Evolutionary conservation across 2,888 invertebrate species (phyloP).

Genomic region (Dolomedes plantarius): DNA sequence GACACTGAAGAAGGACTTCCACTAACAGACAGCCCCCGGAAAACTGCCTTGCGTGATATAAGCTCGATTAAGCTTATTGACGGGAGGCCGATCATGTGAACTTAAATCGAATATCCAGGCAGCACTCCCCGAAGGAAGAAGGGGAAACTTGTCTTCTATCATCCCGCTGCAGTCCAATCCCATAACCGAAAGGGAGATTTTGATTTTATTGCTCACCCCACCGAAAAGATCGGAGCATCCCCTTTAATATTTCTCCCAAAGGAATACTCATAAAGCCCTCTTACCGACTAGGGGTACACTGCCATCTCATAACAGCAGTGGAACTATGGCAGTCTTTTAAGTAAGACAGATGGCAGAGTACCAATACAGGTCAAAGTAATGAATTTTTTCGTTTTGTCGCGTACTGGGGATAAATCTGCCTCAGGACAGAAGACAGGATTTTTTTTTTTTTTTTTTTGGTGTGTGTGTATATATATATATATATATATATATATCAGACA

Average conservation of each 20-base stretch:
- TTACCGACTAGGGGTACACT: neutral
- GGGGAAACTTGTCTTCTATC: neutral
- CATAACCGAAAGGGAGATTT: neutral
- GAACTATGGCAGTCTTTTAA: neutral
- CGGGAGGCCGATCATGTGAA: neutral
- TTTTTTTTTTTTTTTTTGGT: no score
- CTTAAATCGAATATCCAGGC: neutral
- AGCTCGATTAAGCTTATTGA: neutral
- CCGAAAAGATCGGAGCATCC: neutral
- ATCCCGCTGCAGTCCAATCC: neutral
- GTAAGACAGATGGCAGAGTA: neutral
- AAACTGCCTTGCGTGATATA: neutral
- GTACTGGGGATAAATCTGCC: no score
- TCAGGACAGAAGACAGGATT: no score
- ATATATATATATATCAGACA: no score
- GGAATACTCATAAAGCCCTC: neutral
- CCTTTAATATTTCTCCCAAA: neutral
- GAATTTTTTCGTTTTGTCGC: neutral
- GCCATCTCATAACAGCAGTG: neutral
- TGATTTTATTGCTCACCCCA: conserved; percentile 16
- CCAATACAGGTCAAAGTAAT: neutral
- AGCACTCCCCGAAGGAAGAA: neutral
- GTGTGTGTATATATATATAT: no score
- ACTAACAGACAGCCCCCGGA: no score
- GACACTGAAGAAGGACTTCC: no score